Base-by-base conservation (phyloP, 2,113 vertebrate species). In the Peromyscus polionotus region DNA sequence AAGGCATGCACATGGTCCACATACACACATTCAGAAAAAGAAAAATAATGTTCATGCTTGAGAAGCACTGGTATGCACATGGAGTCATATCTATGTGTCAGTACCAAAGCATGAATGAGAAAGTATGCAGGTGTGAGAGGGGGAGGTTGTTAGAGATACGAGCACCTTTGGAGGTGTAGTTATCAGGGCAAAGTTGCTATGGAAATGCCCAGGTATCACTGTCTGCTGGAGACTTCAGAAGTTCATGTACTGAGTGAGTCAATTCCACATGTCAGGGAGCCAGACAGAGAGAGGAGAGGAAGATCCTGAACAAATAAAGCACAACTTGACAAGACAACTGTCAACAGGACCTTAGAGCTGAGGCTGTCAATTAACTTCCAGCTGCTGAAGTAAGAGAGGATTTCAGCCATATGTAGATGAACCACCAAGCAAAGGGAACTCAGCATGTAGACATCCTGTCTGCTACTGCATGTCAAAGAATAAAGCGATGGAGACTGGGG, bases 21-120 rank as follows among this genome's bases (percentile, higher is more conserved):
- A 61, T 17, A 83, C 22, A 61, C 26, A 61, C 22, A 61, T 83
- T n/a, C 80, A 83, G n/a, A 28, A 92, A 77, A 90, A 95, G 26
- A 93, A 92, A 91, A 95, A 36, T 26, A 77, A 94, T 42, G 28
- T 13, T 83, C 17, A 83, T 77, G 8, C 72, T 91, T 93, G 73
- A 95, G 68, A 95, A 95, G n/a, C 63, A 90, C 36, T 77, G 39
- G 31, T 59, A 94, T 75, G 51, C 10, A 81, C n/a, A 45, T 79
- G 61, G 51, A 45, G 79, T 94, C 51, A 7, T 39, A 26, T 67
- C 9, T 11, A n/a, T 94, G 51, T 36, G 76, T 11, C 54, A 76
- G 75, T 54, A 63, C 61, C 63, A 92, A 83, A 63, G 20, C 39
- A 61, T 51, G 48, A 88, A 90, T 63, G 28, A 86, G 51, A 93